Conservation (phyloP, 2,797 vertebrate genomes). For the Vultur gryphus region DNA sequence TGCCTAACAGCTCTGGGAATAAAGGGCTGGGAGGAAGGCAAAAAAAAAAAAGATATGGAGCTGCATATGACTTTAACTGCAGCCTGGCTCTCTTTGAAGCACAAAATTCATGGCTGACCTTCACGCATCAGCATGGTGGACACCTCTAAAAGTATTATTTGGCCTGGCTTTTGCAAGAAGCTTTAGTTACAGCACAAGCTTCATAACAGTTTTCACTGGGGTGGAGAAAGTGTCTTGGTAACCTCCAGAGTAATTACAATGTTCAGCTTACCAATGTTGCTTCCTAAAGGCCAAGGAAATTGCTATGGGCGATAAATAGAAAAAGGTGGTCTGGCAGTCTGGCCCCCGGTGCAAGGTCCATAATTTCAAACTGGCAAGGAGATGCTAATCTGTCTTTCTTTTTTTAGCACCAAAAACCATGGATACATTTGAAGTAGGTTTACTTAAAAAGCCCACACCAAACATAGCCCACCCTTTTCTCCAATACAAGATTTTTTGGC, state of each 20-base stretch:
- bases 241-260: background rate
- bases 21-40: background rate
- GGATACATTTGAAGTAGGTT: background rate
- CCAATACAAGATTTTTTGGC: background rate
- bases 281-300: background rate
- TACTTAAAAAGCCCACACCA: background rate
- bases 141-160: background rate
- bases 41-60: background rate
- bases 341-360: background rate
- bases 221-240: background rate
- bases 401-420: background rate
- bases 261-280: background rate
- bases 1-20: background rate
- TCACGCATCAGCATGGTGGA: background rate
- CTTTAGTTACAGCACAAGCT: background rate
- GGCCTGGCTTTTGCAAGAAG: background rate
- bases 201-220: background rate
- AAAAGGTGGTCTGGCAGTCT: background rate
- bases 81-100: background rate
- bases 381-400: background rate
- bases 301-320: conserved; percentile 23
- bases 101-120: background rate
- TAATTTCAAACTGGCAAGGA: background rate
- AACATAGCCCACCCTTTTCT: background rate
- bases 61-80: background rate